Conservation (phyloP, 2,888 invertebrate genomes). For the Nebria brevicollis region DNA sequence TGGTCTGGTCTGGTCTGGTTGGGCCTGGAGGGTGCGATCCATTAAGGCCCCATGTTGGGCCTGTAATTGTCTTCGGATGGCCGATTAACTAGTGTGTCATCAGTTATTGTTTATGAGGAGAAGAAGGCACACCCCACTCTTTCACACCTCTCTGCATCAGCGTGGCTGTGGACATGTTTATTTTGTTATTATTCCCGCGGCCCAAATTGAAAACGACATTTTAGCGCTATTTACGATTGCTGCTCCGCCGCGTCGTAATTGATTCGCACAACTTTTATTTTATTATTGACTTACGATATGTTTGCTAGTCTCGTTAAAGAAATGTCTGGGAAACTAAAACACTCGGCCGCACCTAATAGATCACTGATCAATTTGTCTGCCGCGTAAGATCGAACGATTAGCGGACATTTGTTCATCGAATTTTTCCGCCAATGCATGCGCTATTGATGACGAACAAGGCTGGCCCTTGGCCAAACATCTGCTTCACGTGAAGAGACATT, state of each 20-base stretch:
- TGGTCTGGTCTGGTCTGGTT: neutral
- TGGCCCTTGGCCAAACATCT: neutral
- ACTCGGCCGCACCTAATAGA: neutral
- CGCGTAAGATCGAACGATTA: neutral
- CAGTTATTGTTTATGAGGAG: constrained; percentile 52
- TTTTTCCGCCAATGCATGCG: neutral
- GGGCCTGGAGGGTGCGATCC: constrained; percentile 40
- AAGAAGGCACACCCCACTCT: constrained; percentile 7
- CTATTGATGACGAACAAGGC: neutral
- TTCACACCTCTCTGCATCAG: neutral
- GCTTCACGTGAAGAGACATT: neutral
- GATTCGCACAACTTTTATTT: constrained; percentile 9
- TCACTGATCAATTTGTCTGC: neutral
- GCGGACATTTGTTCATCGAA: neutral
- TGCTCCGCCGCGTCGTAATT: constrained; percentile 20
- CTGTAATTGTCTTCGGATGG: constrained; percentile 52
- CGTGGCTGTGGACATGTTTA: constrained; percentile 36
- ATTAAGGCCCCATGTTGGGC: constrained; percentile 51
- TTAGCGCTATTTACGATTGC: constrained; percentile 35
- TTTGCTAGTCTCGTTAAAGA: no score
- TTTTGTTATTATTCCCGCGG: constrained; percentile 36
- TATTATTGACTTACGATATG: neutral
- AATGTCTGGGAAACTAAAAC: no score
- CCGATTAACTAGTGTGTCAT: constrained; percentile 54
- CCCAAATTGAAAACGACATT: constrained; percentile 23